phyloP scores from a whole-genome alignment of 2,888 invertebrate genomes.

The Leptinotarsa peninsularis region DNA sequence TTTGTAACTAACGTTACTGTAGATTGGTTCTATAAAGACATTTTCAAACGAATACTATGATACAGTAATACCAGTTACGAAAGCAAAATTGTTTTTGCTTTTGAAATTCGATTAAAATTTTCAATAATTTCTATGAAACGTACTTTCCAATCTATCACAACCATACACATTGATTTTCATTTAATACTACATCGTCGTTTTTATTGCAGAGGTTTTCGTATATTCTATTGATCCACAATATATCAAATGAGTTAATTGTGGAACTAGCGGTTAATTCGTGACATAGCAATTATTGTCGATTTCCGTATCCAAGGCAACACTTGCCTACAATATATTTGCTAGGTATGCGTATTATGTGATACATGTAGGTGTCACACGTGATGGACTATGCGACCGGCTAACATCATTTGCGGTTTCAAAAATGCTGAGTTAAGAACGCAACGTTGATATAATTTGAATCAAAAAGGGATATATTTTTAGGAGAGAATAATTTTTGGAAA shows the following conservation, averaged over 20 bases:
- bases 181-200: neutral
- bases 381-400: constrained; percentile 11
- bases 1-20: no score
- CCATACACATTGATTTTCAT: no score
- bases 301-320: constrained; percentile 35
- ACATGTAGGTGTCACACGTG: constrained; percentile 23
- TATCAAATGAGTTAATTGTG: constrained; percentile 36
- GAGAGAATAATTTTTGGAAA: no score
- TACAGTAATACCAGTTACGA: no score
- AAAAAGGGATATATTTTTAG: no score
- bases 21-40: no score
- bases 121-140: no score
- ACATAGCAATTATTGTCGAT: constrained; percentile 38
- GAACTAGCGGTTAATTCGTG: constrained; percentile 34
- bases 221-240: neutral
- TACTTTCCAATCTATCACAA: no score
- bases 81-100: no score
- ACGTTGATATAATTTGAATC: neutral
- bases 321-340: constrained; percentile 34
- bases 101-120: no score
- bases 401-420: constrained; percentile 4
- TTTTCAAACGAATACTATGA: no score
- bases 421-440: neutral
- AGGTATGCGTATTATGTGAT: constrained; percentile 37
- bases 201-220: neutral